Conservation (phyloP, 2,888 invertebrate species). For the Drosophila nr. perissopoda region DNA sequence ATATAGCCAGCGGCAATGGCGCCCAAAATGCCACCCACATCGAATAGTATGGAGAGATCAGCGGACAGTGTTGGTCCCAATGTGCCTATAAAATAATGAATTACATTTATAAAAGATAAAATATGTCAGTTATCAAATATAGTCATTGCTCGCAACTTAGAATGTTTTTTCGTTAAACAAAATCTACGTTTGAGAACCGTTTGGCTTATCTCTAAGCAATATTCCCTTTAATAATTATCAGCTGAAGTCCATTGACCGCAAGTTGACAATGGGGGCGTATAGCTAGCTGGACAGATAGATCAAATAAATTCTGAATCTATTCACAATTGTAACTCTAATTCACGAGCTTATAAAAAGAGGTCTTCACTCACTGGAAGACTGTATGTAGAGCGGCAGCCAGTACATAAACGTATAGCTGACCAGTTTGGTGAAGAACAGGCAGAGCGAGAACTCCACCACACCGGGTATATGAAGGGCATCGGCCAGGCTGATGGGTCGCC, state of each 20-base stretch:
- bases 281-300: background rate
- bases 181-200: background rate
- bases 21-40: constrained; percentile 95
- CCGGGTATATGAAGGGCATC: constrained; percentile 94
- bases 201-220: background rate
- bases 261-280: background rate
- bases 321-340: background rate
- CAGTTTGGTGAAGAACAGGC: constrained; percentile 97
- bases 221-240: background rate
- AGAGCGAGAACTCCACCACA: constrained; percentile 96
- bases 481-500: constrained; percentile 79
- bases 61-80: constrained; percentile 90
- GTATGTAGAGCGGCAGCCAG: constrained; percentile 97
- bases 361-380: constrained; percentile 90
- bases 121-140: background rate
- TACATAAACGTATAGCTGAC: constrained; percentile 98
- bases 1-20: constrained; percentile 94
- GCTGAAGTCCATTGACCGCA: background rate
- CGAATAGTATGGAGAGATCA: constrained; percentile 92
- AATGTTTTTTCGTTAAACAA: background rate
- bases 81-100: constrained; percentile 86
- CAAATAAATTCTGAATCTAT: background rate
- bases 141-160: background rate
- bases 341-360: background rate
- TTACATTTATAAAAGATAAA: background rate